Evolutionary conservation across 2,888 invertebrate genomes (phyloP).

Genomic region (Zelleria hepariella): DNA sequence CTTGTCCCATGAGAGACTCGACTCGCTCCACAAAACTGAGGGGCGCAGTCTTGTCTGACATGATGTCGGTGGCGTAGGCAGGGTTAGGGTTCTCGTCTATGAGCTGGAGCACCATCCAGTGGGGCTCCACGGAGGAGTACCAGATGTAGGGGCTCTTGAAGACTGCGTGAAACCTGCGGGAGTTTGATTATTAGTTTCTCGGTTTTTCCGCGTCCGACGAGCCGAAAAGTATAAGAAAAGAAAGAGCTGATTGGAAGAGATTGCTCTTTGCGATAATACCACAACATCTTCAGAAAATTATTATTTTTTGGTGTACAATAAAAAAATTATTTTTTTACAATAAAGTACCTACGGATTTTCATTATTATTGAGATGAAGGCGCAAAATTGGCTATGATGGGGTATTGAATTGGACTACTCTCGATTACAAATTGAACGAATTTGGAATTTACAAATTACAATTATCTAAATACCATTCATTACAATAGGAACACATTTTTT

Average conservation of each 20-base stretch:
- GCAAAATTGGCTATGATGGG: too few relatives aligned
- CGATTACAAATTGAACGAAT: too few relatives aligned
- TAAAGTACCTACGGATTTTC: too few relatives aligned
- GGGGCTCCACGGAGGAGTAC: constrained; percentile 34
- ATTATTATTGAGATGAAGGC: too few relatives aligned
- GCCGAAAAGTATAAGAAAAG: neutral
- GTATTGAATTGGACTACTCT: too few relatives aligned
- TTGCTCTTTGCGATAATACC: too few relatives aligned
- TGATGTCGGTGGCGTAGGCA: constrained; percentile 25
- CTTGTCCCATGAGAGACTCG: neutral
- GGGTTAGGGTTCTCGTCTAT: constrained; percentile 39
- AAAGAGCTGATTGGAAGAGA: neutral
- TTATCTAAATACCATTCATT: too few relatives aligned
- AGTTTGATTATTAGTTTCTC: neutral
- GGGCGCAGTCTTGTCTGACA: constrained; percentile 25
- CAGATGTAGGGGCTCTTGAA: constrained; percentile 42
- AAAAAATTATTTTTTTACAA: too few relatives aligned
- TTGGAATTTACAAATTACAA: too few relatives aligned
- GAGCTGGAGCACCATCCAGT: constrained; percentile 25
- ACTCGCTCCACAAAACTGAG: constrained; percentile 33
- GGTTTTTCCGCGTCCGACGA: neutral
- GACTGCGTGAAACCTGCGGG: constrained; percentile 30
- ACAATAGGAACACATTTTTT: too few relatives aligned
- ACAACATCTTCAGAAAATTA: too few relatives aligned
- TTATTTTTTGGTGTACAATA: too few relatives aligned